Percentiles rank a stretch among this genome's conserved stretches.
Conservation (phyloP, 2,888 invertebrate genomes). For the Miltochrista miniata region DNA sequence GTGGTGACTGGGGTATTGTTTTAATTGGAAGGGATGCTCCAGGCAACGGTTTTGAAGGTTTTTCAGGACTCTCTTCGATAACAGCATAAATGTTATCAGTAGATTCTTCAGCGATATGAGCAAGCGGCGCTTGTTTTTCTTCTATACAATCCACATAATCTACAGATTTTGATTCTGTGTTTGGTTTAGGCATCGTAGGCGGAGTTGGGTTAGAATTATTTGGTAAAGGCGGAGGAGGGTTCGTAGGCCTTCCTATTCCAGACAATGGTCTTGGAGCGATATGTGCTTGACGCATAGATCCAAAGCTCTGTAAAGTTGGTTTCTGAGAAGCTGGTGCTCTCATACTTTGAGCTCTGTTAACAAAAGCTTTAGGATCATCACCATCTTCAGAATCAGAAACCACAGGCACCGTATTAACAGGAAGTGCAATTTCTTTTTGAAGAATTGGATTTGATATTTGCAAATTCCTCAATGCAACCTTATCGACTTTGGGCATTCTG, state of each 20-base stretch:
- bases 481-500: constrained; percentile 87
- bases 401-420: constrained; percentile 85
- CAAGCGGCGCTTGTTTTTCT: constrained; percentile 84
- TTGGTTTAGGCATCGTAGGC: constrained; percentile 76
- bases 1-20: constrained; percentile 68
- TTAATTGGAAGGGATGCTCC: constrained; percentile 61
- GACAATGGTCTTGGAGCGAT: constrained; percentile 88
- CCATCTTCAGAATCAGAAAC: constrained; percentile 77
- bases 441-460: constrained; percentile 94
- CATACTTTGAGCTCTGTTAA: constrained; percentile 93
- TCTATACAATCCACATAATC: constrained; percentile 93
- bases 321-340: constrained; percentile 83
- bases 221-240: constrained; percentile 90
- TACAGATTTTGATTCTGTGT: constrained; percentile 59
- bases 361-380: constrained; percentile 83
- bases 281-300: constrained; percentile 91
- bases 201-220: constrained; percentile 75
- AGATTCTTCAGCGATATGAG: constrained; percentile 86
- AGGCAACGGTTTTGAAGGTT: constrained; percentile 64
- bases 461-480: constrained; percentile 87
- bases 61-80: constrained; percentile 90
- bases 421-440: constrained; percentile 86
- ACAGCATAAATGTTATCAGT: constrained; percentile 93
- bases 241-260: constrained; percentile 88
- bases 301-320: constrained; percentile 89